A percentile compares a stretch with the other conserved stretches of the same genome.
Conservation (phyloP, 2,888 invertebrate genomes). For the Toxonevra muliebris region DNA sequence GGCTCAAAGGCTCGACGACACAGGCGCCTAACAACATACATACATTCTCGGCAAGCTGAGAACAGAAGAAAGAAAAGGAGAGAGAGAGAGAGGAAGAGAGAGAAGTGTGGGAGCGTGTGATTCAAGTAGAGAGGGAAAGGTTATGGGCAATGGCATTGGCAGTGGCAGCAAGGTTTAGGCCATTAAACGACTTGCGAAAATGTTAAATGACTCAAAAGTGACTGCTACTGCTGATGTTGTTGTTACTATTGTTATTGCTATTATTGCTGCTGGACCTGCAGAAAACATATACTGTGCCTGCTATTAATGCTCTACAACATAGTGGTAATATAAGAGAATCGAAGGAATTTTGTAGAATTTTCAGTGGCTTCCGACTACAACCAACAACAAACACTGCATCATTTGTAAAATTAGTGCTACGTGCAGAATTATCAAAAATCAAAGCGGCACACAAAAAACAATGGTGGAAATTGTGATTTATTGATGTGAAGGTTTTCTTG, state of each 20-base stretch:
- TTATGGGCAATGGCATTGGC: too few relatives aligned
- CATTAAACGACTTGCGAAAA: conserved; percentile 25
- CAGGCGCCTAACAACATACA: not conserved
- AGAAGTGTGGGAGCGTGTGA: too few relatives aligned
- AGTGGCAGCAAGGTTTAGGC: not conserved
- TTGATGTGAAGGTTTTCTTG: conserved; percentile 16
- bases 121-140: too few relatives aligned
- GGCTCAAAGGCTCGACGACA: not conserved
- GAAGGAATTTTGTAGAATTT: too few relatives aligned
- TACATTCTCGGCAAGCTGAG: too few relatives aligned
- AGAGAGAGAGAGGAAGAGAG: too few relatives aligned
- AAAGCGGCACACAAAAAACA: conserved; percentile 11
- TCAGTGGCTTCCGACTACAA: too few relatives aligned
- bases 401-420: conserved; percentile 14
- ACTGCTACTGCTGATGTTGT: conserved; percentile 1
- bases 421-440: conserved; percentile 9
- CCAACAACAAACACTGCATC: conserved; percentile 1
- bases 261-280: too few relatives aligned
- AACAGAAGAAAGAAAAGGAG: too few relatives aligned
- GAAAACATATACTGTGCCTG: too few relatives aligned
- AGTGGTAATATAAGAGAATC: too few relatives aligned
- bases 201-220: conserved; percentile 21
- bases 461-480: conserved; percentile 24
- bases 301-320: too few relatives aligned
- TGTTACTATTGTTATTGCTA: not conserved